These are phyloP conservation scores for Xenopus petersii DNA, from an alignment of 2,797 vertebrate genomes.

Conservation along the genomic window DNA sequence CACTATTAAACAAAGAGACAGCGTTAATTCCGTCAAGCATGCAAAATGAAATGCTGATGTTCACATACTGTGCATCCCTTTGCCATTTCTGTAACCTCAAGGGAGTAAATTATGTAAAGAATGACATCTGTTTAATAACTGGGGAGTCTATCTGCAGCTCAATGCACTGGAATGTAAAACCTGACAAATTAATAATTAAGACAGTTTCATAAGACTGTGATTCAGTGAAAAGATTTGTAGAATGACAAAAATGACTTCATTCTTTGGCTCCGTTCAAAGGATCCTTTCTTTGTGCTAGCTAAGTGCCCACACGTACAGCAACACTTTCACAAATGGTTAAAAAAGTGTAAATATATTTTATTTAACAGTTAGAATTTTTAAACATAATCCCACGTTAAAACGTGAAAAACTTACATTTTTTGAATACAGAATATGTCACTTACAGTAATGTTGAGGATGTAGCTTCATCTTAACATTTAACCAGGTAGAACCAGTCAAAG, in stretches of 20 bases:
- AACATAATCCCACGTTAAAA: no score
- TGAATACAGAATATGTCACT: no score
- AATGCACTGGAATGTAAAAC: conserved; percentile 60
- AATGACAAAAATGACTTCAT: conserved; percentile 64
- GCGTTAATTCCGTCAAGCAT: conserved; percentile 55
- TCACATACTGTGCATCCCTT: conserved; percentile 54
- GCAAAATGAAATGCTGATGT: conserved; percentile 53
- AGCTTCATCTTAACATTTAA: no score
- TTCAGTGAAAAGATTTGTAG: conserved; percentile 63
- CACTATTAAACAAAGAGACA: conserved; percentile 58
- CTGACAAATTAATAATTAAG: conserved; percentile 64
- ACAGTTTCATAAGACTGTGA: conserved; percentile 62
- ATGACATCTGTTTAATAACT: conserved; percentile 62
- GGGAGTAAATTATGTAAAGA: conserved; percentile 57
- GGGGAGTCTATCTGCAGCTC: conserved; percentile 57
- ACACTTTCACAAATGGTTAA: no score
- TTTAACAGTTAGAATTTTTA: no score
- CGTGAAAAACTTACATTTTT: no score
- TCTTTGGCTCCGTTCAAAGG: conserved; percentile 64
- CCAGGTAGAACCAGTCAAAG: no score
- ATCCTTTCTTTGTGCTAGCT: conserved; percentile 56
- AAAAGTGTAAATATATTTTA: no score
- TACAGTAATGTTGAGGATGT: no score
- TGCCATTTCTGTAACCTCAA: conserved; percentile 64
- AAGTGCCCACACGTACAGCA: conserved; percentile 11